Conservation (phyloP, 35 echinoderm and acorn worm genomes). For the Lytechinus pictus region DNA sequence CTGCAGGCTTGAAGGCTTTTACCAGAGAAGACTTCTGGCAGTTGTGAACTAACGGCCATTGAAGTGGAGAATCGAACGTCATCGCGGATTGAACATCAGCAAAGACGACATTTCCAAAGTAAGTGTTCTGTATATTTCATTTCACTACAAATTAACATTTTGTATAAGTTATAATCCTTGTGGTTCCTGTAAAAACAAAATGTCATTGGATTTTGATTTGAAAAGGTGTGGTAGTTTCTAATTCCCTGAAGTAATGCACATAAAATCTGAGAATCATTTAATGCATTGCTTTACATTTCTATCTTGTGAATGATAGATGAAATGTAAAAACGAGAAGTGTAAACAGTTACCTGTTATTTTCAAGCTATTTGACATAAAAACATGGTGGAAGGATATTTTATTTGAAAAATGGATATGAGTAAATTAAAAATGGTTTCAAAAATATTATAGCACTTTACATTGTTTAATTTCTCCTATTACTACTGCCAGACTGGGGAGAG, state of each 20-base stretch:
- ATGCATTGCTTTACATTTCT: too few relatives aligned
- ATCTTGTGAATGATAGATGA: too few relatives aligned
- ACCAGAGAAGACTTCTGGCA: slow-evolving; percentile 34
- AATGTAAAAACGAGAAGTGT: too few relatives aligned
- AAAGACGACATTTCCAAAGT: not conserved
- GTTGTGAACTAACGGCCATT: slow-evolving; percentile 35
- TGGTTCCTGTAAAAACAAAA: too few relatives aligned
- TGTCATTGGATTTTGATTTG: too few relatives aligned
- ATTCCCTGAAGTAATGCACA: too few relatives aligned
- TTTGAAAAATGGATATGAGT: not conserved
- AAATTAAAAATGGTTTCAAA: not conserved
- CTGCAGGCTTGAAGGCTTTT: slow-evolving; percentile 24
- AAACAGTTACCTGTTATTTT: too few relatives aligned
- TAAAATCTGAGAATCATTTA: too few relatives aligned
- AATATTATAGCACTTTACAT: not conserved
- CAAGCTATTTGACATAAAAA: too few relatives aligned
- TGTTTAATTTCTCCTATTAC: not conserved
- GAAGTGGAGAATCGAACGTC: not conserved
- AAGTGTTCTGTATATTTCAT: not conserved
- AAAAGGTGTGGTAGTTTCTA: too few relatives aligned
- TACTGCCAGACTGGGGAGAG: slow-evolving; percentile 12
- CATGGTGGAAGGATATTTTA: not conserved
- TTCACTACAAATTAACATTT: too few relatives aligned
- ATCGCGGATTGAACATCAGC: not conserved
- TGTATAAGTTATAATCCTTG: too few relatives aligned